These are phyloP conservation scores for Elaphurus davidianus DNA, from an alignment of 2,113 vertebrate genomes.

Conservation along the genomic window DNA sequence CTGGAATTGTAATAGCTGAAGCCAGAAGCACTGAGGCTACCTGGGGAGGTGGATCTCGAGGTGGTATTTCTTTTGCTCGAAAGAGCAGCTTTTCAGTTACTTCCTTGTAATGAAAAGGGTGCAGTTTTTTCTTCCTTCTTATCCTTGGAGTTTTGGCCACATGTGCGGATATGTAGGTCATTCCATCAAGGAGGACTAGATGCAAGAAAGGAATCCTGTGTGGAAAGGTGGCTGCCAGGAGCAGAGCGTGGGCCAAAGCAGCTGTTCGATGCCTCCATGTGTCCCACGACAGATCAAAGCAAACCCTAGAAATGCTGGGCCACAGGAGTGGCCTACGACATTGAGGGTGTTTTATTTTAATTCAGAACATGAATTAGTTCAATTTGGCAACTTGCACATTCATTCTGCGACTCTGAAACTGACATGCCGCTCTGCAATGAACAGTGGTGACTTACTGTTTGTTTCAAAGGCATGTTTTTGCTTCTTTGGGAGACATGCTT, in stretches of 20 bases:
- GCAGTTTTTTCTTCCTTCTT: background rate
- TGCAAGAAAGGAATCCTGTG: background rate
- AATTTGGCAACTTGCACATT: constrained; percentile 69
- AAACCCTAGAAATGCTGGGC: constrained; percentile 49
- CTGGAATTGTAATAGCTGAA: background rate
- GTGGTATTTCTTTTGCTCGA: background rate
- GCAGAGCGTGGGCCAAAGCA: background rate
- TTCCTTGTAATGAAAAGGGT: background rate
- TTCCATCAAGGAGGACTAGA: background rate
- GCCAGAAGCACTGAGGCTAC: background rate
- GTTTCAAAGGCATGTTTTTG: constrained; percentile 65
- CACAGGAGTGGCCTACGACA: constrained; percentile 63
- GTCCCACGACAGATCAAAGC: constrained; percentile 34
- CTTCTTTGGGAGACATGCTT: constrained; percentile 18
- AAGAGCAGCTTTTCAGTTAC: constrained; percentile 7
- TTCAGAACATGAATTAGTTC: constrained; percentile 74
- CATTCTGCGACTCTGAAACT: constrained; percentile 52
- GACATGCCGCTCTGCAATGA: constrained; percentile 56
- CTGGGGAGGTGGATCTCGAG: background rate
- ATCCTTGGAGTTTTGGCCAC: background rate
- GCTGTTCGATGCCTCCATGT: constrained; percentile 10
- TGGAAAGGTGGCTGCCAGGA: constrained; percentile 17
- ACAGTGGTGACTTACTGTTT: constrained; percentile 51
- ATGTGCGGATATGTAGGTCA: background rate
- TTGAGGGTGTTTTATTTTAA: constrained; percentile 73